Evolutionary conservation across 2,113 vertebrate species (phyloP), one percentile per base, ranked within the genome.

Genomic region (Ascaphus truei): DNA sequence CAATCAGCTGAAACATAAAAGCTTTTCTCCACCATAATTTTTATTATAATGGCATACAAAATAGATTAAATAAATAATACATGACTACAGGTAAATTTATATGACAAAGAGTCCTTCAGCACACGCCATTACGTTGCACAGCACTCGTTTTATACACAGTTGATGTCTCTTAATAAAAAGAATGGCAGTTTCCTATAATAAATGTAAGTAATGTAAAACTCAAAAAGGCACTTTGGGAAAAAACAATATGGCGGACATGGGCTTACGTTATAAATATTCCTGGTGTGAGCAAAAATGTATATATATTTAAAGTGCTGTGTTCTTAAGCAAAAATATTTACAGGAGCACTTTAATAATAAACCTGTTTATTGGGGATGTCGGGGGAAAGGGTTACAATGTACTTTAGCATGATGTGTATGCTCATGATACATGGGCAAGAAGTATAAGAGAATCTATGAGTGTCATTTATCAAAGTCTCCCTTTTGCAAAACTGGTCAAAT

Each of bases 1-100:
- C 86, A 89, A 84, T 88, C 82, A 88, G 81, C 76, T 86, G 84
- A 85, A 88, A 90, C 89, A 81, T 93, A 93, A 95, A 95, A 93
- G 92, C 93, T 92, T 92, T n/a, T 91, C 91, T 90, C 90, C 87
- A 89, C 88, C 91, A 93, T 93, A 92, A 92, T 93, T 92, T 93
- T 95, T 93, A 91, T 93, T 93, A 91, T 93, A 90, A 95, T 95
- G 92, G 92, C 91, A 92, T 95, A 94, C 92, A 93, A 94, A 94
- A 93, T 91, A 95, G 94, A 89, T 82, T 84, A 90, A 91, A 93
- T 97, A 94, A 96, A 98, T 98, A 93, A 94, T 96, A 92, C 90
- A 95, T 93, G 92, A 92, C 91, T 89, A 84, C 88, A 90, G 89
- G 89, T 91, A 89, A 90, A 93, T 89, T 91, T 90, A 91, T 84